Percentiles rank a stretch among this genome's conserved stretches.
These are phyloP conservation scores for Lytechinus variegatus DNA, from an alignment of 35 echinoderm and acorn worm species.

Conservation along the genomic window DNA sequence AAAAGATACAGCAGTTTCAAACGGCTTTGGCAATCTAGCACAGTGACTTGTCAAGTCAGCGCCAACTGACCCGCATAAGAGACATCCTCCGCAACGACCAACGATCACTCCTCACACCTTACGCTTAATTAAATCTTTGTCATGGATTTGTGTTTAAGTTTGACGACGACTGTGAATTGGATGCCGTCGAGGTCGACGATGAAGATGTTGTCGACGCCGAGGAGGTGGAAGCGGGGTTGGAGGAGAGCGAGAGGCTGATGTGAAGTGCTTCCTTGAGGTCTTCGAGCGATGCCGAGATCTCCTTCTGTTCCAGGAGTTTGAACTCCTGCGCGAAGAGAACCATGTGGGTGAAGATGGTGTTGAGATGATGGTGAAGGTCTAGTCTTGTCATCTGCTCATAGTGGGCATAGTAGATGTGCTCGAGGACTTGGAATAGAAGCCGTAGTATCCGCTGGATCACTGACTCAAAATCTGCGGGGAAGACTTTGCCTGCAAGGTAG, in stretches of 20 bases:
- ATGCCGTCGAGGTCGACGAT: neutral
- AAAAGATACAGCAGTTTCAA: no score
- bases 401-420: conserved; percentile 95
- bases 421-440: conserved; percentile 87
- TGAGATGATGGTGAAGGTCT: conserved; percentile 86
- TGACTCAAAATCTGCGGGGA: conserved; percentile 79
- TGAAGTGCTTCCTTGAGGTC: conserved; percentile 82
- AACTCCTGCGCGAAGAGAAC: conserved; percentile 86
- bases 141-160: conserved; percentile 47
- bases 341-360: conserved; percentile 87
- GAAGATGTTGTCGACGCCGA: neutral
- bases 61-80: neutral
- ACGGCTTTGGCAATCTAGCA: neutral
- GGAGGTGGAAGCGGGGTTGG: neutral
- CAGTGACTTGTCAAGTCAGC: neutral
- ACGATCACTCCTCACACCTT: neutral
- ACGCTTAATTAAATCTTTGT: neutral
- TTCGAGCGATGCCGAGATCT: conserved; percentile 76
- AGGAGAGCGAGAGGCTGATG: conserved; percentile 45
- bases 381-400: conserved; percentile 69
- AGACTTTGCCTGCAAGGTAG: conserved; percentile 78
- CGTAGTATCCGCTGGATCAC: conserved; percentile 83
- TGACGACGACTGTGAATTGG: neutral
- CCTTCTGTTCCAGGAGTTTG: conserved; percentile 66
- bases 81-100: neutral